phyloP scores from a whole-genome alignment of 2,888 invertebrate species.

The Lagria hirta region DNA sequence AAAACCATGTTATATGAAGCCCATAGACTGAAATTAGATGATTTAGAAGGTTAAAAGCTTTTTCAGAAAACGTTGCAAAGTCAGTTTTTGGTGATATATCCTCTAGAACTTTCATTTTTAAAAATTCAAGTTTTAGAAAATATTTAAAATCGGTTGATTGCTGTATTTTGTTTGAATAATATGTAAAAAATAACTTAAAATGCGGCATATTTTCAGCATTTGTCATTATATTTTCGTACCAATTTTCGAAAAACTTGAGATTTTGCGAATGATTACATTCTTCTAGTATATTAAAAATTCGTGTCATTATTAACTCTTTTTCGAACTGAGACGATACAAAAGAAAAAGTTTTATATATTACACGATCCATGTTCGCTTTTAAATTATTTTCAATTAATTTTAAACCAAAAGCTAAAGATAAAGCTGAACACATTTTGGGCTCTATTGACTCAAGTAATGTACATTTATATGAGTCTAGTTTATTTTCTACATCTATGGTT shows the following conservation, averaged over 20 bases:
- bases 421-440: background rate
- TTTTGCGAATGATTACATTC: background rate
- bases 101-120: no score
- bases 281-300: background rate
- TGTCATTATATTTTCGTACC: background rate
- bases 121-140: no score
- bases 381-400: slow-evolving; percentile 2
- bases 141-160: no score
- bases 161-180: no score
- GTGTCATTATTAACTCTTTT: slow-evolving; percentile 1
- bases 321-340: background rate
- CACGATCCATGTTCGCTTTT: no score
- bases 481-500: slow-evolving; percentile 12
- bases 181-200: no score
- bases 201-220: no score
- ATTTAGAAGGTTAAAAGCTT: no score
- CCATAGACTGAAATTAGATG: no score
- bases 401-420: slow-evolving; percentile 2
- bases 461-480: slow-evolving; percentile 1
- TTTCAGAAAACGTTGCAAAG: no score
- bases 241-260: background rate
- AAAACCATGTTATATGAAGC: no score
- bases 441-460: background rate
- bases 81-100: no score
- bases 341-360: background rate